These are phyloP conservation scores for Engystomops pustulosus DNA, from an alignment of 2,113 vertebrate genomes.

Conservation along the genomic window DNA sequence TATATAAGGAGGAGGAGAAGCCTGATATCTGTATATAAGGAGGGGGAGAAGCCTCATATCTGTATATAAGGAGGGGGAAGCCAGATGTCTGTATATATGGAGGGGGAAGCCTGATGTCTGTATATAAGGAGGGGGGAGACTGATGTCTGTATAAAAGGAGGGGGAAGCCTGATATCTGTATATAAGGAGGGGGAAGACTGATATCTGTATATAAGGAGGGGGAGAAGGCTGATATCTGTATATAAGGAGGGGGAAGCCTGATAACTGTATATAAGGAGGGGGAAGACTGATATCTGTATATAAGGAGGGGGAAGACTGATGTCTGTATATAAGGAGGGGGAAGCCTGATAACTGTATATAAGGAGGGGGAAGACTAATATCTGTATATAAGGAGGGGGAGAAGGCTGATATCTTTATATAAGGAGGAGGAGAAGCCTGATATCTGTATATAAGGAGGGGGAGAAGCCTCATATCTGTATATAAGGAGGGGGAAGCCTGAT, in stretches of 20 bases:
- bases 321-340: too few species aligned
- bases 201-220: not conserved
- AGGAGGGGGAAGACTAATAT: too few species aligned
- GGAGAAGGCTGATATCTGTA: not conserved
- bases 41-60: not conserved
- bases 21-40: too few species aligned
- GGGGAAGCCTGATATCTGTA: not conserved
- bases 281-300: not conserved
- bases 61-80: not conserved
- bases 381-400: too few species aligned
- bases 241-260: not conserved
- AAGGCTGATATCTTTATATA: not conserved
- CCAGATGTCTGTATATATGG: too few species aligned
- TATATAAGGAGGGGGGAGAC: too few species aligned
- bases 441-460: too few species aligned
- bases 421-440: not conserved
- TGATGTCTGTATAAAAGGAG: not conserved
- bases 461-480: not conserved
- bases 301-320: not conserved
- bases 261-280: not conserved
- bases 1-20: too few species aligned
- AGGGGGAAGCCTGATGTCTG: too few species aligned
- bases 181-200: not conserved
- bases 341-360: not conserved
- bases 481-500: not conserved